phyloP scores from a whole-genome alignment of 2,888 invertebrate species.

The Ecliptopera silaceata region DNA sequence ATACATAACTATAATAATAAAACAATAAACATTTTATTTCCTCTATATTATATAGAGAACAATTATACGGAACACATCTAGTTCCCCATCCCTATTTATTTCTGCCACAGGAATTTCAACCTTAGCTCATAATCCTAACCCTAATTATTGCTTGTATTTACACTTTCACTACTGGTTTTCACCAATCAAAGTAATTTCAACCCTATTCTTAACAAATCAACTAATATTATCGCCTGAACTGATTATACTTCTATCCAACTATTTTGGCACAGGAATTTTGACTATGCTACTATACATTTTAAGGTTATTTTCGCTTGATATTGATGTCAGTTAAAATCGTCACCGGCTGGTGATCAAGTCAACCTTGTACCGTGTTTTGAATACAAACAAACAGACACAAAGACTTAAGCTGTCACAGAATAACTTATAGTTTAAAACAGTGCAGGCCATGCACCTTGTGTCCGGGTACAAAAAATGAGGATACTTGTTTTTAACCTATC shows the following conservation, averaged over 20 bases:
- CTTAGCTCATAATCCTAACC: not conserved
- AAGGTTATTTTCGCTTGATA: conserved; percentile 8
- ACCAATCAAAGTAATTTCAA: not conserved
- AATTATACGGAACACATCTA: conserved; percentile 39
- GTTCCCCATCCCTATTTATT: conserved; percentile 23
- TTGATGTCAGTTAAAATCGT: not conserved
- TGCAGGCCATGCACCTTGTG: conserved; percentile 42
- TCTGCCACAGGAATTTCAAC: not conserved
- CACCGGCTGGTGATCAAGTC: conserved; percentile 22
- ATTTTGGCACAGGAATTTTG: not conserved
- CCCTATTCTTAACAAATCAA: not conserved
- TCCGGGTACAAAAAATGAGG: conserved; percentile 21
- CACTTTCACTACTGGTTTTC: not conserved
- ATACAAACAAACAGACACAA: conserved; percentile 47
- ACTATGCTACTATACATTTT: not conserved
- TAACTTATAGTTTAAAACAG: conserved; percentile 11
- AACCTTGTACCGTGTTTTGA: conserved; percentile 49
- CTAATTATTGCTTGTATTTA: not conserved
- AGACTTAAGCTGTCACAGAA: conserved; percentile 36
- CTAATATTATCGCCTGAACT: conserved; percentile 9
- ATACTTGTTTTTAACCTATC: no score
- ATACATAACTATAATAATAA: conserved; percentile 20
- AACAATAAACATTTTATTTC: conserved; percentile 21
- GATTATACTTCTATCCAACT: not conserved
- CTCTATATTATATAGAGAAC: conserved; percentile 34